Base-by-base conservation (phyloP, 2,797 vertebrate species). In the Hydrophis major region DNA sequence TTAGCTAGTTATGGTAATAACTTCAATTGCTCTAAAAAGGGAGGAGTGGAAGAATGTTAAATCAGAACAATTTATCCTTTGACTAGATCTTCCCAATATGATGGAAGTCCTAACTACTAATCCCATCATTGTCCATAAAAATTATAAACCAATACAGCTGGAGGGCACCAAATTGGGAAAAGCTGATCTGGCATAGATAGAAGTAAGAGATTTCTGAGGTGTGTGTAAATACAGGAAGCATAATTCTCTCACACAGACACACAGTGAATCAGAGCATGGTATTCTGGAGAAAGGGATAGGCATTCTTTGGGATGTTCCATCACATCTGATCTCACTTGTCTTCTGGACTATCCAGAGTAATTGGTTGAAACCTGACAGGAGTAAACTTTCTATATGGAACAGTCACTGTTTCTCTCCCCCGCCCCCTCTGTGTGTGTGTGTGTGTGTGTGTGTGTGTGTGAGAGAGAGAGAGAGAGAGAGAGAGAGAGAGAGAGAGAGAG, bases 211-310 rank as follows among this genome's bases (percentile, higher is more conserved):
- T 83, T 78, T 83, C 20, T 47, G 3, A 90, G 94, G 95, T 83
- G 20, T 47, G 37, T 47, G 37, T 37, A 83, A 83, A 83, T 83
- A 83, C 42, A 83, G 74, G 74, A 42, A 83, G 37, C 74, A 42
- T 47, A 47, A 83, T 83, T 47, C 74, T 83, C 37, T 74, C 37
- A 83, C 37, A 47, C 10, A 83, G 55, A 69, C 50, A n/a, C 5
- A 13, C 47, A 53, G 88, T 97, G 95, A 96, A 91, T 96, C 96
- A 96, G 10, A 18, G 87, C 92, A 94, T 13, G 63, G 69, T 16
- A 32, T 50, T 93, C 86, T 0, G 92, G 56, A 69, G 69, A 86
- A 93, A 88, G 37, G 93, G 87, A 88, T 1, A 28, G 94, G 37
- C 92, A 66, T 88, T 93, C 91, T 0, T 47, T 61, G 53, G 93